phyloP scores from a whole-genome alignment of 2,797 vertebrate species.

The Phoebastria nigripes region DNA sequence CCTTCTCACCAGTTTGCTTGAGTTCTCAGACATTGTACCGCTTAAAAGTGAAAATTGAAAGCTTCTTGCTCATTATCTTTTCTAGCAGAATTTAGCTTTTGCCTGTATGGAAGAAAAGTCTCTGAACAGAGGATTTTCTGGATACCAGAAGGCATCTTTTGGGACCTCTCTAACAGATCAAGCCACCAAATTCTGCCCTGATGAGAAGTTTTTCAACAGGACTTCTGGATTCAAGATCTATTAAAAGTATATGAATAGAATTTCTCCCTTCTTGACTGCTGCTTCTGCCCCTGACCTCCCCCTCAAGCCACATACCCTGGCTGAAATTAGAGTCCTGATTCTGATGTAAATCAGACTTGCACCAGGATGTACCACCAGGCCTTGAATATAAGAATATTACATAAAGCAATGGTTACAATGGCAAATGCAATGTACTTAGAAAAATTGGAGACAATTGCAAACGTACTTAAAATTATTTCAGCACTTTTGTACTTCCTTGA shows the following conservation, averaged over 20 bases:
- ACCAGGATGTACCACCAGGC: background rate
- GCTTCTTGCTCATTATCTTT: background rate
- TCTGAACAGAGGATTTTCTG: background rate
- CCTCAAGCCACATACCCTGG: background rate
- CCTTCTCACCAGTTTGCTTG: background rate
- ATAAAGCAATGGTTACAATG: background rate
- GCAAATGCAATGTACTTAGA: fast-evolving
- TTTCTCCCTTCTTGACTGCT: background rate
- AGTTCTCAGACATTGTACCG: background rate
- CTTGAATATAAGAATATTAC: background rate
- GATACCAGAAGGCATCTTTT: background rate
- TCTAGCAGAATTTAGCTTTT: background rate
- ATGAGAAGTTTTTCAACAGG: background rate
- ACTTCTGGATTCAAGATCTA: background rate
- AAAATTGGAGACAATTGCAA: background rate
- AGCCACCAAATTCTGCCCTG: background rate
- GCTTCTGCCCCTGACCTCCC: background rate
- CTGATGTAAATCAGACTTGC: background rate
- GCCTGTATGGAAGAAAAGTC: background rate
- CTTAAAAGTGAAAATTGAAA: background rate
- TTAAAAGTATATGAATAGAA: background rate
- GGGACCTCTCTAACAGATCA: background rate
- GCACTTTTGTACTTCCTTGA: background rate
- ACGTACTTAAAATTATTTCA: background rate
- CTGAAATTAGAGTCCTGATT: background rate